Conservation (phyloP, 2,797 vertebrate genomes). For the Enteromius mattozi region DNA sequence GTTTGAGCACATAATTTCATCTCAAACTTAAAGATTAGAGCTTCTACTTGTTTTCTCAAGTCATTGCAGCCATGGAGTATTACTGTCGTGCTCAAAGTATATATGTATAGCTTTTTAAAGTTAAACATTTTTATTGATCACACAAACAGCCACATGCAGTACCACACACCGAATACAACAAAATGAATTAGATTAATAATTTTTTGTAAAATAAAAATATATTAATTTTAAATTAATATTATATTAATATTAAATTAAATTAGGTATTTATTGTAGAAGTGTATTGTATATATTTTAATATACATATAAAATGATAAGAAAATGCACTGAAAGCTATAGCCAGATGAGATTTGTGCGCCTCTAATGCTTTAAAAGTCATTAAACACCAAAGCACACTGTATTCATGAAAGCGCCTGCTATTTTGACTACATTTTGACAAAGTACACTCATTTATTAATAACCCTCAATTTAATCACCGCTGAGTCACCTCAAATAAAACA, state of each 20-base stretch:
- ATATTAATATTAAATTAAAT: not conserved
- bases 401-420: not conserved
- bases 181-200: not conserved
- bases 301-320: not conserved
- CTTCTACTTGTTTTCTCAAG: not conserved
- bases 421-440: slow-evolving; percentile 24
- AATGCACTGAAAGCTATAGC: not conserved
- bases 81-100: not conserved
- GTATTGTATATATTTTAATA: not conserved
- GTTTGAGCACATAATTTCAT: slow-evolving; percentile 47
- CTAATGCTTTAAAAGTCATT: slow-evolving; percentile 8
- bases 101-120: not conserved
- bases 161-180: not conserved
- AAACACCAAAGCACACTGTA: slow-evolving; percentile 3
- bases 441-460: slow-evolving; percentile 28
- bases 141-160: not conserved
- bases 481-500: slow-evolving; percentile 16
- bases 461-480: slow-evolving; percentile 27
- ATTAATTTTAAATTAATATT: not conserved
- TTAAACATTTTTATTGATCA: not conserved
- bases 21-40: not conserved
- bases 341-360: not conserved
- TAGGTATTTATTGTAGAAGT: not conserved
- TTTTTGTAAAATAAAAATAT: not conserved
- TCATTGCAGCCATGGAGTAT: not conserved